Evolutionary conservation across 2,113 vertebrate genomes (phyloP), one percentile per base, ranked within the genome.

Genomic region (Thunnus thynnus): DNA sequence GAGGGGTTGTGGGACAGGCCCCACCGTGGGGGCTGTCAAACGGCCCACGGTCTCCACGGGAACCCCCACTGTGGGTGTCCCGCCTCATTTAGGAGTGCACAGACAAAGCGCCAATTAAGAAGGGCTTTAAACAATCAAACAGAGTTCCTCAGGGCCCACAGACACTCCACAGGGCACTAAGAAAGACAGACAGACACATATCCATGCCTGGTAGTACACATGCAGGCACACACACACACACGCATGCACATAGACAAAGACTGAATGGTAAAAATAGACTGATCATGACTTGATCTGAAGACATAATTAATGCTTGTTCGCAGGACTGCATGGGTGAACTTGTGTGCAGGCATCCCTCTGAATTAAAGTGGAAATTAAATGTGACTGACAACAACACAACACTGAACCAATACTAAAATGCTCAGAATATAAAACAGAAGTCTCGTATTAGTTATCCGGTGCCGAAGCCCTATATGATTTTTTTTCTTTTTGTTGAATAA

Each of bases 51-150:
- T 93, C 94, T 94, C 94, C 79, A 85, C 91, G 88, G 93, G 91
- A 93, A 92, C 92, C 91, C 91, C 91, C 94, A 70, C 93, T 70
- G 89, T 93, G 94, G 94, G 94, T 94, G 94, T 94, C 93, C 94
- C 91, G 89, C 93, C 92, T 95, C 94, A 95, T 96, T 95, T 94
- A 94, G 93, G 93, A 92, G 91, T n/a, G 72, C 71, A 72, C 91
- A 95, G 95, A 95, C 94, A 95, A 96, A 96, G 94, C 95, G 85
- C 94, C 94, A 96, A 96, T 96, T 95, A 96, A 95, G 93, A 91
- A 80, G 89, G 90, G 92, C 91, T 95, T 95, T 96, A 95, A 95
- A 96, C 94, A 94, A 95, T 94, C 92, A 94, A 94, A 95, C 92
- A 88, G 89, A 93, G 89, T 91, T 94, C 94, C 93, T 92, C 86